Conservation (phyloP, 2,797 vertebrate genomes). For the Pseudotriccus pelzelni region DNA sequence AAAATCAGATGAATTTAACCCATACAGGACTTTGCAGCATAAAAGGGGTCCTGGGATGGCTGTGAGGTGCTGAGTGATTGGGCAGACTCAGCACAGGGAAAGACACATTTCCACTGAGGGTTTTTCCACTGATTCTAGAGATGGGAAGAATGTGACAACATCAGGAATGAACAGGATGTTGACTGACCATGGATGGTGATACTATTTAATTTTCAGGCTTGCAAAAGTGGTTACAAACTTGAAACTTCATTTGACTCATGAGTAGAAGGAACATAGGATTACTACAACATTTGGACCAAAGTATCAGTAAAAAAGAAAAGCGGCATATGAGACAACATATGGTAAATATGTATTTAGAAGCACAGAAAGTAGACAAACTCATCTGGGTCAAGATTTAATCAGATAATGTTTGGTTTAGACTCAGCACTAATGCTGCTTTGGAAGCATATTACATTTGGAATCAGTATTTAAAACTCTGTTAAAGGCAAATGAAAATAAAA, state of each 20-base stretch:
- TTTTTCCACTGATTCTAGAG: not conserved
- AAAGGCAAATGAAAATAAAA: conserved; percentile 14
- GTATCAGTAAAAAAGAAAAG: conserved; percentile 36
- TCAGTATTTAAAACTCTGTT: conserved; percentile 26
- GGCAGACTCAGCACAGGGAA: not conserved
- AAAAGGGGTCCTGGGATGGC: not conserved
- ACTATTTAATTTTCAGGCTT: not conserved
- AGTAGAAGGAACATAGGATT: conserved; percentile 45
- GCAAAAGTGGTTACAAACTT: not conserved
- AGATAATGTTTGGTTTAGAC: conserved; percentile 60
- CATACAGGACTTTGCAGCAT: not conserved
- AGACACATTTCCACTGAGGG: accelerated
- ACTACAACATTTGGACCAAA: conserved; percentile 27
- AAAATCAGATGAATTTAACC: not conserved
- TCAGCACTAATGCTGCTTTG: conserved; percentile 53
- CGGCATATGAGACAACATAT: conserved; percentile 67
- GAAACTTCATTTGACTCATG: conserved; percentile 4
- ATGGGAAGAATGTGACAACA: not conserved
- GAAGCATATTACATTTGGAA: conserved; percentile 39
- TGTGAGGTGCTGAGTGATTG: not conserved
- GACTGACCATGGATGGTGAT: not conserved
- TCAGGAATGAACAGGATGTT: not conserved
- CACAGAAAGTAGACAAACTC: conserved; percentile 59
- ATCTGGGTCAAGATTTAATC: conserved; percentile 72
- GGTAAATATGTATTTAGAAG: conserved; percentile 69